Base-by-base conservation (phyloP, 2,888 invertebrate species). In the Nesidiocoris tenuis region DNA sequence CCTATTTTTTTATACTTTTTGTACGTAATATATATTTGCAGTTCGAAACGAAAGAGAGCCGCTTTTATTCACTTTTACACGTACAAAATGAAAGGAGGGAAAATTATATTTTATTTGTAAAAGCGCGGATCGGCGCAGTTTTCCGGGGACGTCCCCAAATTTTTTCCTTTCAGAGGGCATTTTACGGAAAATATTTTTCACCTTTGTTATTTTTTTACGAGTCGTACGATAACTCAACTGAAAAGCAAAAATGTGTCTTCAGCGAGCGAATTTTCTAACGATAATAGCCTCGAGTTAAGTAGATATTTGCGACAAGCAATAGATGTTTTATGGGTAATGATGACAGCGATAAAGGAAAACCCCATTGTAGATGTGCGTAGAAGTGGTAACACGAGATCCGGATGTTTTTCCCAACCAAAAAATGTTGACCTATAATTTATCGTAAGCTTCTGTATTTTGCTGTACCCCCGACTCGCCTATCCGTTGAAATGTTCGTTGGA, bases 1-100 rank as follows among this genome's bases (percentile, higher is more conserved):
- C 16, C 61, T 72, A 72, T 72, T 72, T 72, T 72, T 72, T 72
- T 72, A 72, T 61, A 72, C 72, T 72, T 72, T 72, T 72, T 61
- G 39, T 39, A 39, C 39, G 57, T 57, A 70, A 63, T 70, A 39
- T 61, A 72, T 72, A 56, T 72, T 56, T 54, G 59, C 23, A 59
- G 5, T 7, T 59, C 21, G 9, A 59, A 59, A 61, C 57, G 18
- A 61, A 61, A 25, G 39, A 57, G 23, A 70, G 70, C 70, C 70
- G 70, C 70, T 59, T 70, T 70, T 70, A 56, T 67, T 59, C 25
- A 56, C 59, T 70, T 63, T 59, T 70, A 70, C 59, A 24, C 70
- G 59, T 70, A 63, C 63, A 63, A 63, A 65, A n/a, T n/a, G n/a
- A n/a, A n/a, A n/a, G n/a, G n/a, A n/a, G n/a, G n/a, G n/a, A n/a